Evolutionary conservation across 2,113 vertebrate species (phyloP).

Genomic region (Phylloscopus whistleri): DNA sequence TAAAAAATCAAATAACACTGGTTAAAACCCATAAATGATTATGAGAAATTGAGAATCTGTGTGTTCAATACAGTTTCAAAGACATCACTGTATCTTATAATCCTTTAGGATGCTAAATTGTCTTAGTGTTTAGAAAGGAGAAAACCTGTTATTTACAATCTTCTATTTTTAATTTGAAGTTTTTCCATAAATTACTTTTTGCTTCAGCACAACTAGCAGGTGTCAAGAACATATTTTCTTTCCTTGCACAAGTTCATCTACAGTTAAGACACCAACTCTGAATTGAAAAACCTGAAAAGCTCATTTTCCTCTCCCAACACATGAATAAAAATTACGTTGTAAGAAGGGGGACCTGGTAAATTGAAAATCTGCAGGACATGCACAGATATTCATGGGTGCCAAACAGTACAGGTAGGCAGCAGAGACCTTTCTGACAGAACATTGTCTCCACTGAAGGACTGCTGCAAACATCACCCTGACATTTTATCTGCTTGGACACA

Average conservation of each 20-base stretch:
- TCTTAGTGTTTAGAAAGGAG: neutral
- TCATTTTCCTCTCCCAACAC: neutral
- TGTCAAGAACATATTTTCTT: constrained; percentile 1
- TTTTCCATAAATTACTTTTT: neutral
- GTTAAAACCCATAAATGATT: neutral
- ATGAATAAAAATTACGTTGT: neutral
- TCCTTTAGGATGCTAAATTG: neutral
- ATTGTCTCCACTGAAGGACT: neutral
- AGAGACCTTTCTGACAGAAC: neutral
- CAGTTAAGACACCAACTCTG: neutral
- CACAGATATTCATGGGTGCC: neutral
- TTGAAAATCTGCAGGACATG: neutral
- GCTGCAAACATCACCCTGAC: neutral
- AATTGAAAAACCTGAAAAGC: neutral
- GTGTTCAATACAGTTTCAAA: neutral
- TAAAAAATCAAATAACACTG: neutral
- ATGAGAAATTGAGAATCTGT: neutral
- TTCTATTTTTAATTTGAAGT: neutral
- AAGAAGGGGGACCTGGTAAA: neutral
- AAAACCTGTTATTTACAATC: neutral
- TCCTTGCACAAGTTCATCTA: neutral
- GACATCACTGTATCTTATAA: neutral
- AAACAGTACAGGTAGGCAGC: neutral
- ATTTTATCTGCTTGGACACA: neutral
- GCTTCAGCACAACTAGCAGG: neutral